A percentile compares a stretch with the other conserved stretches of the same genome.
Conservation (phyloP, 2,797 vertebrate genomes). For the Ptychadena robeensis region DNA sequence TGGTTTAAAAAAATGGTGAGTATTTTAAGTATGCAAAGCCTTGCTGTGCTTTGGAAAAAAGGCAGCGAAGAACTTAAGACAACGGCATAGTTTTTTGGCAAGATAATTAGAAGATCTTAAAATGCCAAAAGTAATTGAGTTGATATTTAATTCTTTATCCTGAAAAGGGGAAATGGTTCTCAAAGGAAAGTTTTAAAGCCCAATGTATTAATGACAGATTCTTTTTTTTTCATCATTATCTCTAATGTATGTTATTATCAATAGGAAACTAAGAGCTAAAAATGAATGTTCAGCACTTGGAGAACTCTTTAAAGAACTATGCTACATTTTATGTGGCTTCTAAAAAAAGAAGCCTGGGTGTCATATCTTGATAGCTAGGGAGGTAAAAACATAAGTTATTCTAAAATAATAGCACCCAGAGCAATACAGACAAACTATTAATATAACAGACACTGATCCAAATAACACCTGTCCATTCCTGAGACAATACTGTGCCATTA, state of each 20-base stretch:
- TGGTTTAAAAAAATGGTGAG: not conserved
- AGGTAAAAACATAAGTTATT: too few species aligned
- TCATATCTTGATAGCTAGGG: too few species aligned
- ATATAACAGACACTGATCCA: too few species aligned
- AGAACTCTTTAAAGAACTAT: too few species aligned
- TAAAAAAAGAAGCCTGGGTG: too few species aligned
- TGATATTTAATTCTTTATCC: slow-evolving; percentile 51
- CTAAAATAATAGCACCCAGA: too few species aligned
- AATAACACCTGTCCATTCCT: too few species aligned
- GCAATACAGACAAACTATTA: too few species aligned
- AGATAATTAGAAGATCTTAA: slow-evolving; percentile 36
- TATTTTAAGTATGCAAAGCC: not conserved
- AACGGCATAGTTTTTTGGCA: slow-evolving; percentile 11
- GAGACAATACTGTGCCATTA: too few species aligned
- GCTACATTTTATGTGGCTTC: too few species aligned
- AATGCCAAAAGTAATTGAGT: slow-evolving; percentile 57
- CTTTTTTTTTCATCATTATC: slow-evolving; percentile 21
- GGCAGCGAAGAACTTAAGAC: slow-evolving; percentile 1
- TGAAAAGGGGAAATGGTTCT: slow-evolving; percentile 21
- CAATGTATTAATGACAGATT: slow-evolving; percentile 29
- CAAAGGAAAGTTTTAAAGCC: slow-evolving; percentile 38
- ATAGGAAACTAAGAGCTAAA: not conserved
- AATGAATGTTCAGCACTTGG: not conserved
- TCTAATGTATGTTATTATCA: not conserved
- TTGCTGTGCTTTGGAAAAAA: not conserved